These are phyloP conservation scores for Campodea augens DNA, from an alignment of 1,140 invertebrate species.

Conservation along the genomic window DNA sequence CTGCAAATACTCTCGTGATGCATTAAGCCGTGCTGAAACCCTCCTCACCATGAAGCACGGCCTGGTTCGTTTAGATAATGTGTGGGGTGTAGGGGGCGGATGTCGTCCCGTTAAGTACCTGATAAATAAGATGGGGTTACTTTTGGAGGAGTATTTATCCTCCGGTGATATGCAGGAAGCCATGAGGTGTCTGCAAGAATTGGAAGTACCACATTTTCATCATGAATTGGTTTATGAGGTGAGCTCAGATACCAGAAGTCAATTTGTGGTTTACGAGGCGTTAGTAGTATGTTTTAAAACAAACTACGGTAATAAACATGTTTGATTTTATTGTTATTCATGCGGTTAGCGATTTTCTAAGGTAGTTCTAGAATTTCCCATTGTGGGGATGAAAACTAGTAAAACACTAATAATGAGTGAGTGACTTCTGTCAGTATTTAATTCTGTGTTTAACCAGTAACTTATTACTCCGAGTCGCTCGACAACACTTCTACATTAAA, in stretches of 20 bases:
- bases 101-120: constrained; percentile 73
- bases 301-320: constrained; percentile 1
- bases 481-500: too few relatives aligned
- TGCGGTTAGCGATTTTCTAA: not conserved
- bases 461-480: too few relatives aligned
- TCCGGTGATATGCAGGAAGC: constrained; percentile 66
- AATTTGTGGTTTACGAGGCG: constrained; percentile 2
- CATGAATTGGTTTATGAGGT: constrained; percentile 82
- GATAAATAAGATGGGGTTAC: constrained; percentile 62
- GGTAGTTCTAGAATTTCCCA: not conserved
- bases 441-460: too few relatives aligned
- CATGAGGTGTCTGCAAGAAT: constrained; percentile 50
- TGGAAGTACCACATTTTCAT: constrained; percentile 88
- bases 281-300: constrained; percentile 1
- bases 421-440: not conserved
- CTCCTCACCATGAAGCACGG: constrained; percentile 72
- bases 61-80: constrained; percentile 67
- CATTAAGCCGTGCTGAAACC: constrained; percentile 56
- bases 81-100: constrained; percentile 79
- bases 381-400: not conserved
- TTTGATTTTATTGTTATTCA: constrained; percentile 4
- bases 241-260: constrained; percentile 11
- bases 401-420: not conserved
- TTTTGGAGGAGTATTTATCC: constrained; percentile 70
- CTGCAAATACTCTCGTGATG: too few relatives aligned